Evolutionary conservation across 1,140 invertebrate genomes (phyloP).

Genomic region (Conopomorpha cramerella): DNA sequence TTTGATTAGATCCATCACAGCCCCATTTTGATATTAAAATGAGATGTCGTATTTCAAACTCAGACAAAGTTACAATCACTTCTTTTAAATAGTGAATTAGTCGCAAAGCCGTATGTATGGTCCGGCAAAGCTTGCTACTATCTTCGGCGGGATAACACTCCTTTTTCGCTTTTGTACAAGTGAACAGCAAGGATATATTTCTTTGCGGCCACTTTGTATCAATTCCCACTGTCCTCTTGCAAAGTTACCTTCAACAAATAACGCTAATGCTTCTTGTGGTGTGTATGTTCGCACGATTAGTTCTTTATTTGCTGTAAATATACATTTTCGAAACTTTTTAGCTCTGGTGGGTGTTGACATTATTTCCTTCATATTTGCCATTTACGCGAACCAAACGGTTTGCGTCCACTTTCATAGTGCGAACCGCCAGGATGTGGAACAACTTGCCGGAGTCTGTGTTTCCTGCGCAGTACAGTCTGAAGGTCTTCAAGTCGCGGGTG

Average conservation of each 20-base stretch:
- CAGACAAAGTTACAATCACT: too few relatives aligned
- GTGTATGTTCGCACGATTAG: conserved; percentile 10
- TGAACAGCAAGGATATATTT: too few relatives aligned
- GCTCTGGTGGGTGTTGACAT: conserved; percentile 10
- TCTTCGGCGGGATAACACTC: conserved; percentile 18
- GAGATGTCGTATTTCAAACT: too few relatives aligned
- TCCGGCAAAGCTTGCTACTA: conserved; percentile 19
- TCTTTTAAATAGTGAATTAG: conserved; percentile 7
- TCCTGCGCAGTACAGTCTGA: too few relatives aligned
- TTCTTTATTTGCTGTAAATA: conserved; percentile 2
- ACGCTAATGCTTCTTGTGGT: too few relatives aligned
- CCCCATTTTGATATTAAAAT: conserved; percentile 21
- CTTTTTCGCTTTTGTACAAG: conserved; percentile 12
- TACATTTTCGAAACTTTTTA: conserved; percentile 5
- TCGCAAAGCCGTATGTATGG: conserved; percentile 12
- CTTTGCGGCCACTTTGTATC: too few relatives aligned
- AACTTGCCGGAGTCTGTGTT: too few relatives aligned
- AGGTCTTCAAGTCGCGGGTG: too few relatives aligned
- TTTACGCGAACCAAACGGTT: too few relatives aligned
- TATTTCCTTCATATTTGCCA: conserved; percentile 12
- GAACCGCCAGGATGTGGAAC: too few relatives aligned
- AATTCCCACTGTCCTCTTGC: conserved; percentile 19
- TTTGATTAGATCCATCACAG: conserved; percentile 13
- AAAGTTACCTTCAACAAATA: conserved; percentile 18
- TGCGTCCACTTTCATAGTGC: too few relatives aligned